Percentiles rank a stretch among this genome's conserved stretches.
These are phyloP conservation scores for Hirtodrosophila cameraria DNA, from an alignment of 2,888 invertebrate species.

Conservation along the genomic window DNA sequence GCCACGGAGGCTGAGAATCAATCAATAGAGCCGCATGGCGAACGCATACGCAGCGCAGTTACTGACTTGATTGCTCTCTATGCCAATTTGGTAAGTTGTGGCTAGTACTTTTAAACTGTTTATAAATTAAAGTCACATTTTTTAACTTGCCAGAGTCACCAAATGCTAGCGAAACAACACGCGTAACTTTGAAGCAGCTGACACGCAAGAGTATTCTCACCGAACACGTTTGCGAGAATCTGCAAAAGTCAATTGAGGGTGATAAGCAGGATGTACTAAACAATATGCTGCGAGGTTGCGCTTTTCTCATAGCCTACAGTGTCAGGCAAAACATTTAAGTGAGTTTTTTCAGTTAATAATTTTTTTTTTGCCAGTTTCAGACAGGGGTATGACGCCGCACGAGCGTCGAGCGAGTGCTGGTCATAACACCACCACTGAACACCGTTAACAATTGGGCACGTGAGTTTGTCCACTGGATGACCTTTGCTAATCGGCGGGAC, in stretches of 20 bases:
- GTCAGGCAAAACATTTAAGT: no score
- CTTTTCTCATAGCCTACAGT: conserved; percentile 96
- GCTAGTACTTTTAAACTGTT: no score
- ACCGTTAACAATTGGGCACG: conserved; percentile 98
- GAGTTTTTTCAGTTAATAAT: no score
- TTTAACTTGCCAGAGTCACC: conserved; percentile 83
- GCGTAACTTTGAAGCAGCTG: conserved; percentile 86
- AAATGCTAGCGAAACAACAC: conserved; percentile 86
- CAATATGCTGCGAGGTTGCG: conserved; percentile 90
- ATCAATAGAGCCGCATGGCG: conserved; percentile 89
- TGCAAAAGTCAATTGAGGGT: conserved; percentile 85
- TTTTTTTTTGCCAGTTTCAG: no score
- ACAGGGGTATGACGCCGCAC: no score
- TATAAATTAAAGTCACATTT: neutral
- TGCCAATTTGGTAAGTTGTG: conserved; percentile 88
- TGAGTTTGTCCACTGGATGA: conserved; percentile 96
- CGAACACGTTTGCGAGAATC: conserved; percentile 87
- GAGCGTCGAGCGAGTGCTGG: conserved; percentile 90
- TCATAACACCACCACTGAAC: conserved; percentile 97
- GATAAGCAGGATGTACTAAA: conserved; percentile 86
- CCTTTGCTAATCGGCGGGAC: conserved; percentile 87
- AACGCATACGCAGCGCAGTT: conserved; percentile 91
- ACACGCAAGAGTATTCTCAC: conserved; percentile 86
- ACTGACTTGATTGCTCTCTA: conserved; percentile 90
- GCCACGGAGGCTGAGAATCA: conserved; percentile 84